Percentiles rank a stretch among this genome's conserved stretches.
phyloP scores from a whole-genome alignment of 2,888 invertebrate genomes.

The Eustalomyia histrio region DNA sequence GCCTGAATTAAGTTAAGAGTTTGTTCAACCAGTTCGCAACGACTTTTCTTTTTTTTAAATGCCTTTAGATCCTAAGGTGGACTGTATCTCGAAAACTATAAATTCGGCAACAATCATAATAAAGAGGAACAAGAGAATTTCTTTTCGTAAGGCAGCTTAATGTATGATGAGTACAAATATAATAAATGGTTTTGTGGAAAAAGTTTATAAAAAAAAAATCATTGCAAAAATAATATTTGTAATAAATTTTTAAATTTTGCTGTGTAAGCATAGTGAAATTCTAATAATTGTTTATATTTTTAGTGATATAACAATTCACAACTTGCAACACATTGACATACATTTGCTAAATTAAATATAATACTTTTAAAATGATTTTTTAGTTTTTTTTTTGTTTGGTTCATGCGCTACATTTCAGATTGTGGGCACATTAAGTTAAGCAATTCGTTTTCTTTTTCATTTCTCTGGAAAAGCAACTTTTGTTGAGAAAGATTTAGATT shows the following conservation, averaged over 20 bases:
- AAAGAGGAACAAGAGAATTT: no score
- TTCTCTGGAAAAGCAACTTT: no score
- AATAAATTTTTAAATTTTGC: constrained; percentile 26
- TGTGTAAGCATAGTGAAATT: constrained; percentile 49
- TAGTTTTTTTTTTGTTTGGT: background rate
- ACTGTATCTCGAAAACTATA: no score
- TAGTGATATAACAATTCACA: constrained; percentile 1
- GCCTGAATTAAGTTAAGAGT: no score
- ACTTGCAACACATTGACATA: constrained; percentile 2
- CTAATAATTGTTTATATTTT: constrained; percentile 7
- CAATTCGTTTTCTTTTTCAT: no score
- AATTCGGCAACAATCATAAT: no score
- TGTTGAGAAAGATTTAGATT: no score
- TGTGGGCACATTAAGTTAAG: background rate
- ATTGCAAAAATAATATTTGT: background rate
- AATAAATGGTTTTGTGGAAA: constrained; percentile 5
- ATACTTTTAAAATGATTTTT: background rate
- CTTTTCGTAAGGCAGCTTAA: no score
- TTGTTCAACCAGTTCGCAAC: no score
- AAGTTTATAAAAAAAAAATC: background rate
- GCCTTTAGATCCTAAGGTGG: no score
- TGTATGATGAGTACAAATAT: background rate
- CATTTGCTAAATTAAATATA: background rate
- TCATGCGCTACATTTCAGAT: background rate
- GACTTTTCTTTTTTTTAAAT: no score